Conservation (phyloP, 2,888 invertebrate species). For the Drosophila austrosaltans region DNA sequence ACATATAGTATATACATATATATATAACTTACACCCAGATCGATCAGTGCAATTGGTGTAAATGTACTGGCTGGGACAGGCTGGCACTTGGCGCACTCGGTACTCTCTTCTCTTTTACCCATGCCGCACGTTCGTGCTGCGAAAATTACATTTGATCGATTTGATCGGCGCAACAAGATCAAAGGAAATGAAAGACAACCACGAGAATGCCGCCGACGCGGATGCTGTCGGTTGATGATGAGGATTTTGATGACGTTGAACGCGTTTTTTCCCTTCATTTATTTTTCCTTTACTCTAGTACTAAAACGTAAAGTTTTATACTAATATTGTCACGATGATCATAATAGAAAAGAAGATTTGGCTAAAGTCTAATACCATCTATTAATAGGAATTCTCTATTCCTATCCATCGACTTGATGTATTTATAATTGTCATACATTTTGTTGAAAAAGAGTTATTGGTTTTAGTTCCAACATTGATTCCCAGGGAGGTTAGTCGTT, state of each 20-base stretch:
- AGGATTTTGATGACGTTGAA: conserved; percentile 47
- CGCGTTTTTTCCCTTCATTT: conserved; percentile 22
- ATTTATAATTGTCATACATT: background rate
- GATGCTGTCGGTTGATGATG: conserved; percentile 28
- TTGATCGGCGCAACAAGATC: conserved; percentile 83
- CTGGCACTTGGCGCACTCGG: conserved; percentile 73
- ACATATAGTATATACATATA: too few relatives aligned
- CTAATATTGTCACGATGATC: background rate
- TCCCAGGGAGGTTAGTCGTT: too few relatives aligned
- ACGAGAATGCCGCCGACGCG: conserved; percentile 51
- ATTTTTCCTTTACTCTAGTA: background rate
- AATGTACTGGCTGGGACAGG: conserved; percentile 74
- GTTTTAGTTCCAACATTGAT: too few relatives aligned
- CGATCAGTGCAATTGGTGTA: conserved; percentile 81
- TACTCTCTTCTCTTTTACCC: conserved; percentile 42
- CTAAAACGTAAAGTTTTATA: background rate
- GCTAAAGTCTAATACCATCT: background rate
- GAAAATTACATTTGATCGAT: conserved; percentile 83
- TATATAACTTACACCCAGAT: conserved; percentile 78
- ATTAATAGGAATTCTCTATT: background rate
- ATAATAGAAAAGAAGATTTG: background rate
- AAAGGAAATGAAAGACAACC: conserved; percentile 78
- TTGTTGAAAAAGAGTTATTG: too few relatives aligned
- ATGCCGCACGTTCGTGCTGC: conserved; percentile 79
- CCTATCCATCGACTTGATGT: background rate